phyloP scores from a whole-genome alignment of 1,140 invertebrate genomes.

The Panagrolaimus sp. region DNA sequence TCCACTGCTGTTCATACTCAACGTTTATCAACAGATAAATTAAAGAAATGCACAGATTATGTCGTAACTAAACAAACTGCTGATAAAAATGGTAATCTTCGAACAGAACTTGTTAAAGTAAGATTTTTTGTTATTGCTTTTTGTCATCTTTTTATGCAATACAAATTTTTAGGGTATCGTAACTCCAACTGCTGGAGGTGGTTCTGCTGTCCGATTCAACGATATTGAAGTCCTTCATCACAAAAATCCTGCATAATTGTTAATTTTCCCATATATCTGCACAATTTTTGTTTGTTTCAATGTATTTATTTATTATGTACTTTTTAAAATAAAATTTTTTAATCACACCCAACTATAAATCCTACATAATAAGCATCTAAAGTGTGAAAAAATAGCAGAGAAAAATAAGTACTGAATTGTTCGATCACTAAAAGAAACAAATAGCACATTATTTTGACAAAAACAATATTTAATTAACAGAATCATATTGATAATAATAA shows the following conservation, averaged over 20 bases:
- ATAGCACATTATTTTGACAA: no score
- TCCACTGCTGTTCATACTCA: conserved; percentile 78
- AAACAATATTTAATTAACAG: no score
- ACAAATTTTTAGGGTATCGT: conserved; percentile 71
- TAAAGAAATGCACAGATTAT: conserved; percentile 78
- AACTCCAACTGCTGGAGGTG: conserved; percentile 81
- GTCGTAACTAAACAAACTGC: conserved; percentile 82
- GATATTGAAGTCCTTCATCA: conserved; percentile 87
- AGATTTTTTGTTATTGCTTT: conserved; percentile 20
- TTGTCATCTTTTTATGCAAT: conserved; percentile 25
- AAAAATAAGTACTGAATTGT: no score
- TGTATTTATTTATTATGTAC: no score
- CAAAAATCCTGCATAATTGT: conserved; percentile 66
- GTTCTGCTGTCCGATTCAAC: conserved; percentile 87
- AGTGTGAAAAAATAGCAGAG: no score
- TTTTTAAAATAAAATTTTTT: no score
- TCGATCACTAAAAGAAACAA: no score
- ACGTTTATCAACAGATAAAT: conserved; percentile 69
- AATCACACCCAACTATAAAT: no score
- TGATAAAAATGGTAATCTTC: conserved; percentile 81
- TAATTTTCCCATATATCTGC: no score
- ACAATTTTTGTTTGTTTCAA: no score
- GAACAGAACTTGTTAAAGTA: conserved; percentile 85
- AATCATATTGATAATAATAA: no score
- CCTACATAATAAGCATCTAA: no score